A percentile compares a stretch with the other conserved stretches of the same genome.
These are phyloP conservation scores for Stenurella melanura DNA, from an alignment of 2,888 invertebrate genomes.

Conservation along the genomic window DNA sequence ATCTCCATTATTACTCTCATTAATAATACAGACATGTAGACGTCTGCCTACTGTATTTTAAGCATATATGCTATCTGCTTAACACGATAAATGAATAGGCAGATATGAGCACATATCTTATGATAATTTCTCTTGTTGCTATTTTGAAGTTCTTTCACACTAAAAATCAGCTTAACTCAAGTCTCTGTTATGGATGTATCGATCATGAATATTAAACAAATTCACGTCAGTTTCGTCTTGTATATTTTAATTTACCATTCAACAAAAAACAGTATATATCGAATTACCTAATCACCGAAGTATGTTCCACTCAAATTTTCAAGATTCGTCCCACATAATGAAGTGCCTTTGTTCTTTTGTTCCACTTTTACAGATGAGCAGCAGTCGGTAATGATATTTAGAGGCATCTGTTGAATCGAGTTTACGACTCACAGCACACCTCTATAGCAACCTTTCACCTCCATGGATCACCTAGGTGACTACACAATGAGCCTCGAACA, in stretches of 20 bases:
- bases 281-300: conserved; percentile 19
- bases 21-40: too few relatives aligned
- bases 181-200: too few relatives aligned
- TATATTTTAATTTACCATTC: background rate
- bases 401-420: conserved; percentile 58
- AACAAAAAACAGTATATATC: conserved; percentile 21
- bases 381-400: conserved; percentile 52
- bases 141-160: too few relatives aligned
- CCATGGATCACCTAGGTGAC: conserved; percentile 68
- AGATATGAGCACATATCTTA: too few relatives aligned
- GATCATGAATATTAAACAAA: too few relatives aligned
- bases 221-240: too few relatives aligned
- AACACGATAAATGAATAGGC: too few relatives aligned
- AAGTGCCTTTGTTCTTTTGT: conserved; percentile 52
- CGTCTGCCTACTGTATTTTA: too few relatives aligned
- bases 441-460: conserved; percentile 72
- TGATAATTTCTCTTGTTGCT: too few relatives aligned
- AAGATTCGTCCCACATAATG: conserved; percentile 26
- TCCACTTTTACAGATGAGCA: conserved; percentile 52
- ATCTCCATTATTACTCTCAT: too few relatives aligned
- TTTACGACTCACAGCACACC: conserved; percentile 66
- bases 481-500: conserved; percentile 51
- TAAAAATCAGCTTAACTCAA: too few relatives aligned
- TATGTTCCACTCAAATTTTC: conserved; percentile 12
- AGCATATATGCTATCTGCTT: too few relatives aligned